These are phyloP conservation scores for Meriones psammophilus DNA, from an alignment of 2,797 vertebrate species.

Conservation along the genomic window DNA sequence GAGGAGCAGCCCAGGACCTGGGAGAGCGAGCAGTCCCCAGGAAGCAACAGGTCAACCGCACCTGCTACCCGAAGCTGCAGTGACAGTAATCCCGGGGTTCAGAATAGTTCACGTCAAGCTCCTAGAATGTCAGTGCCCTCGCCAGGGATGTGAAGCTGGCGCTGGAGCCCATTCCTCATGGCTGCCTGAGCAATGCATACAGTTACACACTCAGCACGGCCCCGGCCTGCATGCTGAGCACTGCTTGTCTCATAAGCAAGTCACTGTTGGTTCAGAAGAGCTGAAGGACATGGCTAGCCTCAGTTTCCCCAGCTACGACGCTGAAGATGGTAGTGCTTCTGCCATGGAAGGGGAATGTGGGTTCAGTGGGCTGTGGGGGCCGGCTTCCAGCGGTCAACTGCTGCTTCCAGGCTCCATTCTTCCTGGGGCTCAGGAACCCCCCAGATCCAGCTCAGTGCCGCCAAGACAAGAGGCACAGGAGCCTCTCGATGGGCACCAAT, in stretches of 20 bases:
- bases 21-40: background rate
- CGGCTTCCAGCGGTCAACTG: background rate
- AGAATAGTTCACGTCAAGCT: accelerated
- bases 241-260: background rate
- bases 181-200: accelerated
- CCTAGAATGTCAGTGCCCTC: background rate
- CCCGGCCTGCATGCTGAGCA: accelerated
- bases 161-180: background rate
- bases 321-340: background rate
- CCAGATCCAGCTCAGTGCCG: background rate
- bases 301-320: background rate
- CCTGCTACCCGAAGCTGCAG: accelerated
- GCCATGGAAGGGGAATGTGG: background rate
- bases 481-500: background rate
- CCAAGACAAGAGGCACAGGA: background rate
- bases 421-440: background rate
- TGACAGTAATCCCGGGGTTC: accelerated
- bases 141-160: accelerated
- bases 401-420: background rate
- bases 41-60: background rate
- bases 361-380: no score
- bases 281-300: background rate
- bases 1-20: background rate
- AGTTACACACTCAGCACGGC: accelerated
- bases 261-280: background rate